Percentiles rank a stretch among this genome's conserved stretches.
Evolutionary conservation across 2,888 invertebrate species (phyloP).

Genomic region (Platycheirus albimanus): DNA sequence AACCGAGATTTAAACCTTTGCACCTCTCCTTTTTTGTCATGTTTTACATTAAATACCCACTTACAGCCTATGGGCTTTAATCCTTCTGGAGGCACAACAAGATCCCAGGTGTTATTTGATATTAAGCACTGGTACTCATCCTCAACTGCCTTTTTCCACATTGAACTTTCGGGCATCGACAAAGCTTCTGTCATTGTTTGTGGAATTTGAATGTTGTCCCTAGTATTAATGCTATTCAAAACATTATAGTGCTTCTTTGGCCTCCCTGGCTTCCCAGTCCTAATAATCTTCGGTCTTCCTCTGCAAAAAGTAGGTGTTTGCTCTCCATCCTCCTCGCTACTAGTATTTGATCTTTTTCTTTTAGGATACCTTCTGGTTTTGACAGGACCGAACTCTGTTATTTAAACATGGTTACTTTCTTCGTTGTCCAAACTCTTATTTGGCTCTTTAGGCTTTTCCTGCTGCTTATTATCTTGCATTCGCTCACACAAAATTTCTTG

Average conservation of each 20-base stretch:
- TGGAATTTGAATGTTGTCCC: background rate
- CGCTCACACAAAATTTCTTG: background rate
- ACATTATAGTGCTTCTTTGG: background rate
- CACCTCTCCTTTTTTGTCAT: background rate
- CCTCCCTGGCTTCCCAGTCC: background rate
- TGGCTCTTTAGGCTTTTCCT: too few relatives aligned
- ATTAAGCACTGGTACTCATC: background rate
- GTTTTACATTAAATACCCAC: constrained; percentile 4
- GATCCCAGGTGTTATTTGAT: constrained; percentile 16
- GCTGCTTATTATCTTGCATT: background rate
- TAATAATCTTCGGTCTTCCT: background rate
- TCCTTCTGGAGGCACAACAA: background rate
- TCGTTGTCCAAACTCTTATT: too few relatives aligned
- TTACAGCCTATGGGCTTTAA: background rate
- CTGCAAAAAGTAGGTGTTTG: background rate
- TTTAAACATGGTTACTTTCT: too few relatives aligned
- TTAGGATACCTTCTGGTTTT: background rate
- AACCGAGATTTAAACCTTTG: constrained; percentile 35
- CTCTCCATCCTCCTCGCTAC: background rate
- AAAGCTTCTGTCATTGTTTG: constrained; percentile 2
- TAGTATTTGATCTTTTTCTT: background rate
- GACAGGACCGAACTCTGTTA: too few relatives aligned
- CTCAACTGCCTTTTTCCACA: background rate
- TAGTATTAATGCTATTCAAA: background rate
- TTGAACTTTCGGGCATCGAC: background rate